phyloP scores from a whole-genome alignment of 2,797 vertebrate species.

The Champsocephalus esox region DNA sequence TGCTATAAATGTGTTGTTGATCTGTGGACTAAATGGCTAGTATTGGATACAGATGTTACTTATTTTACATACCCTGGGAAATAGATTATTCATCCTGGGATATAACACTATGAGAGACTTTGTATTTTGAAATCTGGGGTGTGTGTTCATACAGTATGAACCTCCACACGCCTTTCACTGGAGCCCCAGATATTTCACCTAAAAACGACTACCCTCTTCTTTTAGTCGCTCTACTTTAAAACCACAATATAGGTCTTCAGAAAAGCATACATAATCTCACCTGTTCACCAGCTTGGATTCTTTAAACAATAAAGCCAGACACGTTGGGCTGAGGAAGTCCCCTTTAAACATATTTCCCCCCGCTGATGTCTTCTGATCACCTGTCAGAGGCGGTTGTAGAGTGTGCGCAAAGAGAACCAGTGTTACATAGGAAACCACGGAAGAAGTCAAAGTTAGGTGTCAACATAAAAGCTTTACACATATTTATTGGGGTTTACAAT shows the following conservation, averaged over 20 bases:
- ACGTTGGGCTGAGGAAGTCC: conserved; percentile 45
- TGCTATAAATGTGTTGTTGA: not conserved
- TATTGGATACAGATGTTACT: not conserved
- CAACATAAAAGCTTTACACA: conserved; percentile 36
- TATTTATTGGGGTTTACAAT: not conserved
- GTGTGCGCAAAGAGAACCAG: conserved; percentile 20
- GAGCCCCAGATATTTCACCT: conserved; percentile 37
- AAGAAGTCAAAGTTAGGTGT: not conserved
- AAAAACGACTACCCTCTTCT: conserved; percentile 13
- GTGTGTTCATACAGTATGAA: conserved; percentile 37
- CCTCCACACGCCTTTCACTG: not conserved
- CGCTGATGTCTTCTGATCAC: conserved; percentile 79
- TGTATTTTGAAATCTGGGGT: not conserved
- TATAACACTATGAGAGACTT: not conserved
- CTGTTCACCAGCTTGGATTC: not conserved
- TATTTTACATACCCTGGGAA: not conserved
- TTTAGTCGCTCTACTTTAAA: not conserved
- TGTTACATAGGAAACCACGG: not conserved
- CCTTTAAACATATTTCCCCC: conserved; percentile 79
- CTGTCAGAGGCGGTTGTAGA: conserved; percentile 65
- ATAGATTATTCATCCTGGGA: not conserved
- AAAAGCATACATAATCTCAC: not conserved
- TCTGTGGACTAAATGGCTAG: not conserved
- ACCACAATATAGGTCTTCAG: not conserved
- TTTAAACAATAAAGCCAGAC: not conserved